phyloP scores from a whole-genome alignment of 53 echinoderm and acorn worm genomes.

The Holothuria scabra region DNA sequence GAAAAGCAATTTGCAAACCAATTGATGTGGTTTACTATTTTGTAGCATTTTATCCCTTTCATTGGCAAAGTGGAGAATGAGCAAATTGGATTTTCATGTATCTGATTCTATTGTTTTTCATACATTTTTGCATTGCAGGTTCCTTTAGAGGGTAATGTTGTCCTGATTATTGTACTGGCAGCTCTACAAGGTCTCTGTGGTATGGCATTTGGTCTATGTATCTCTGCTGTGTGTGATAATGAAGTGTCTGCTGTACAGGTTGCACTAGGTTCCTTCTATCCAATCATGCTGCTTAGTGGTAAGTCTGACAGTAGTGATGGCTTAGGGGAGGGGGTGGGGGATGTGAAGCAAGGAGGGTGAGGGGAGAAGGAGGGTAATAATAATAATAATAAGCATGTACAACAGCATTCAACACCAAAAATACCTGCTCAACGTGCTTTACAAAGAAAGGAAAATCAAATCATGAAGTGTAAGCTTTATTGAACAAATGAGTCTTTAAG shows the following conservation, averaged over 20 bases:
- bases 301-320: constrained; percentile 24
- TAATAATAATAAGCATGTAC: no score
- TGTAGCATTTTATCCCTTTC: no score
- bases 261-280: constrained; percentile 96
- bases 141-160: constrained; percentile 76
- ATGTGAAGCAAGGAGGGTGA: neutral
- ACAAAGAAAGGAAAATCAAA: no score
- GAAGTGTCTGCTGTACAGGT: constrained; percentile 91
- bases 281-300: constrained; percentile 90
- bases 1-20: no score
- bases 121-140: constrained; percentile 55
- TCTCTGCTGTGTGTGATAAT: constrained; percentile 82
- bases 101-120: neutral
- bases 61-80: no score
- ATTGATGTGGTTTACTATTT: no score
- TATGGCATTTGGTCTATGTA: constrained; percentile 85
- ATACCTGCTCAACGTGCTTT: no score
- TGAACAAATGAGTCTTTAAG: no score
- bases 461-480: no score
- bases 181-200: constrained; percentile 91
- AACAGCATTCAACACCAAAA: no score
- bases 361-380: no score
- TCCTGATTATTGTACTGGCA: constrained; percentile 71
- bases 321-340: neutral
- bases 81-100: neutral